Evolutionary conservation across 1,140 invertebrate species (phyloP).

Genomic region (Drosophila dunni): DNA sequence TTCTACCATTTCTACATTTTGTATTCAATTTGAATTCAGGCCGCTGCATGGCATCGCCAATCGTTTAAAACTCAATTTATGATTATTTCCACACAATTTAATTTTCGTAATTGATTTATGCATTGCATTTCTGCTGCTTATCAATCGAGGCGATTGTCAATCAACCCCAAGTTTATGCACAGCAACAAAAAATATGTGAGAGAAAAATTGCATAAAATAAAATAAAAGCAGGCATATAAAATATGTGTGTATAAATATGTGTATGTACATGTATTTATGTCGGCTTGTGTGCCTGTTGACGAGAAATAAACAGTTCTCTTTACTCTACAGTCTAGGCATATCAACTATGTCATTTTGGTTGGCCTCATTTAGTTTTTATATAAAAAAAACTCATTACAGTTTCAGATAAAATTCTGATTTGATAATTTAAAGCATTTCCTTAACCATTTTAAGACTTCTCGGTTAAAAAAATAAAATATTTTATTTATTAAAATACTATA

Average conservation of each 20-base stretch:
- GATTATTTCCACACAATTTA: conserved; percentile 77
- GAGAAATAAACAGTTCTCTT: conserved; percentile 10
- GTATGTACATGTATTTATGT: neutral
- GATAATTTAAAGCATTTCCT: too few relatives aligned
- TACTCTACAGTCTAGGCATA: neutral
- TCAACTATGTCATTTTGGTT: neutral
- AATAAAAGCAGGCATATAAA: neutral
- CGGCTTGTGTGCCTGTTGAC: neutral
- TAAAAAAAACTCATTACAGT: neutral
- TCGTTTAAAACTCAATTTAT: conserved; percentile 68
- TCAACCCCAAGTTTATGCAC: conserved; percentile 28
- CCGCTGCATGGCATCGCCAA: conserved; percentile 32
- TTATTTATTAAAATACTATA: too few relatives aligned
- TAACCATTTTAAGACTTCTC: too few relatives aligned
- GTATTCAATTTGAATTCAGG: conserved; percentile 7
- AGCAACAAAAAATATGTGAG: neutral
- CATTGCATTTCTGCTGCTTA: conserved; percentile 39
- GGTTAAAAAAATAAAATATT: too few relatives aligned
- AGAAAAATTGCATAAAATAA: neutral
- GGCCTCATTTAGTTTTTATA: neutral
- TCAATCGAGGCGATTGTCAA: conserved; percentile 45
- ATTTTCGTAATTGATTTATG: conserved; percentile 72
- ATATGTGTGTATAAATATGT: neutral
- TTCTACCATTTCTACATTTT: neutral
- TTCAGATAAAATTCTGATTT: too few relatives aligned